Base-by-base conservation (phyloP, 2,113 vertebrate species). In the Orycteropus afer region DNA sequence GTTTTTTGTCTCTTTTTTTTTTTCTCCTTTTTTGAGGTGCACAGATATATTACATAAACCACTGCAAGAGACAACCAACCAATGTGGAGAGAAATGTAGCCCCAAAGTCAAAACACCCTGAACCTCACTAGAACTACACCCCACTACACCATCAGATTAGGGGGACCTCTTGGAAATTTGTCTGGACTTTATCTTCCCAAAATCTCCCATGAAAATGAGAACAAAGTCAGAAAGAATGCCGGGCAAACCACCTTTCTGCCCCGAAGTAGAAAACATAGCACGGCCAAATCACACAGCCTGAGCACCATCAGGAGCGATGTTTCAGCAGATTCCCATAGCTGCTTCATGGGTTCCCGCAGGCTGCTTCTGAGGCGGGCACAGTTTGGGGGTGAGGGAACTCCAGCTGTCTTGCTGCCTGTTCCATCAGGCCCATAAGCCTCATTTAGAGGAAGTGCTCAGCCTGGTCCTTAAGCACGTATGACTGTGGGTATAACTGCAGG, bases 201-300 rank as follows among this genome's bases (percentile, higher is more conserved):
- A 51, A 74, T 71, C 69, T 42, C 59, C n/a, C 29, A 14, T 14
- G 5, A 61, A 89, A 79, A 74, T 2, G 4, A 69, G 34, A 78
- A 83, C 63, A 83, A 88, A 95, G 51, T 34, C 59, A 51, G 59
- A 65, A 93, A 92, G 78, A 83, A 89, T 27, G 15, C 55, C 69
- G 37, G 40, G 9, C 84, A 45, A 29, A 49, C 47, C 81, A 73
- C 20, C 86, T 84, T 57, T 47, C 74, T 92, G 32, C 53, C 53
- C 34, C 78, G 57, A 65, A n/a, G 59, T 91, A 11, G 53, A 86
- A 89, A 86, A 80, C 27, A 13, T 71, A 83, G 76, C 80, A 53
- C 23, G 73, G 51, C 22, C 59, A 34, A 32, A 81, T 65, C 90
- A n/a, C 89, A 83, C 34, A 71, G 79, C 25, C 86, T 22, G 74